Evolutionary conservation across 2,888 invertebrate species (phyloP).

Genomic region (Limnephilus marmoratus): DNA sequence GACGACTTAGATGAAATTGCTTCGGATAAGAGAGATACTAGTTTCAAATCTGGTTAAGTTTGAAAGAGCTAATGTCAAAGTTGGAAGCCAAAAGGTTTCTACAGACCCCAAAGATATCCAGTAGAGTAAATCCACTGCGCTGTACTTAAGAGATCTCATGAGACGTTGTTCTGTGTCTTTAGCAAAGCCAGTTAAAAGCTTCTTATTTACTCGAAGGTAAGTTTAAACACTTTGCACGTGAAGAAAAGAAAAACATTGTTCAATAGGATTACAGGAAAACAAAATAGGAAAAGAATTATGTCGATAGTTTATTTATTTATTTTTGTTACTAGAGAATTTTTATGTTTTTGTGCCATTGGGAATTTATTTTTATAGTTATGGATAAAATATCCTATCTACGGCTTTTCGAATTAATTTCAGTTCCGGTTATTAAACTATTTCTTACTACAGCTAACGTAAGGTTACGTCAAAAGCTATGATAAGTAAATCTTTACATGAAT

Average conservation of each 20-base stretch:
- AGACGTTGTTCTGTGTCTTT: background rate
- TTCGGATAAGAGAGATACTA: background rate
- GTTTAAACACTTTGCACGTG: background rate
- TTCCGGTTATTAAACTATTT: too few relatives aligned
- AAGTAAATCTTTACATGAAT: too few relatives aligned
- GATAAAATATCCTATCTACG: too few relatives aligned
- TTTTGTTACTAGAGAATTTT: background rate
- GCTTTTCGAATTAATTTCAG: too few relatives aligned
- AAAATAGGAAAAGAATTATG: background rate
- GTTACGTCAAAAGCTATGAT: too few relatives aligned
- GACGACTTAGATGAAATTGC: background rate
- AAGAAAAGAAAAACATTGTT: background rate
- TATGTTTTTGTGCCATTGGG: background rate
- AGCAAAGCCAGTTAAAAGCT: background rate
- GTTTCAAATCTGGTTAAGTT: background rate
- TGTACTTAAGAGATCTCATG: background rate
- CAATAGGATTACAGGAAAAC: background rate
- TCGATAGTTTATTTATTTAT: background rate
- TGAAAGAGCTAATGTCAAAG: background rate
- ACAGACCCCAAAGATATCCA: background rate
- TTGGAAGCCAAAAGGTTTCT: background rate
- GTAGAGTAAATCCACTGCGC: background rate
- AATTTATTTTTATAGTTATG: background rate
- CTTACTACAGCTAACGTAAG: too few relatives aligned
- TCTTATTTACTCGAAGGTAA: background rate